These are phyloP conservation scores for Syrista parreyssii DNA, from an alignment of 2,888 invertebrate genomes.

Conservation along the genomic window DNA sequence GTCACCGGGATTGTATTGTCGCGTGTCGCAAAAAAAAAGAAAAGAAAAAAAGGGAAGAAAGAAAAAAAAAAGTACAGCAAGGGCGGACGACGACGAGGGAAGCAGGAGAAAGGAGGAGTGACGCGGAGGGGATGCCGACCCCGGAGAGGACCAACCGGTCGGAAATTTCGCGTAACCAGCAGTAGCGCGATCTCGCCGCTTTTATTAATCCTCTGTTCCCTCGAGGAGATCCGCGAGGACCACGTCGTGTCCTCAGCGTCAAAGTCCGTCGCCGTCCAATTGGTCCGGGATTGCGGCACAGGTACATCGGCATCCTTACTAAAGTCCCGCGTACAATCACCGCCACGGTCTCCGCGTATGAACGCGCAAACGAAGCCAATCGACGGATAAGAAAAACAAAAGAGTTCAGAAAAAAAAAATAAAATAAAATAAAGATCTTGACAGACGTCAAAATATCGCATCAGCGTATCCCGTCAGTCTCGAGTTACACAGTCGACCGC, in stretches of 20 bases:
- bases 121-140: conserved; percentile 5
- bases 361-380: too few species aligned
- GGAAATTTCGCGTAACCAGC: conserved; percentile 48
- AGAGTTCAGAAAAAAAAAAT: background rate
- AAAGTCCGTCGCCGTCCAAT: background rate
- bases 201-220: conserved; percentile 39
- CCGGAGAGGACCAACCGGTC: conserved; percentile 13
- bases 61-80: conserved; percentile 20
- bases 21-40: conserved; percentile 7
- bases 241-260: background rate
- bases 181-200: conserved; percentile 31
- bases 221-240: background rate
- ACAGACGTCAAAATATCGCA: background rate
- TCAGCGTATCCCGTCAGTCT: background rate
- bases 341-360: background rate
- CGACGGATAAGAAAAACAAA: too few species aligned
- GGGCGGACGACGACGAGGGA: conserved; percentile 25
- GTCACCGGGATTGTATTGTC: conserved; percentile 59
- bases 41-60: conserved; percentile 17
- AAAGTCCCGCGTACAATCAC: background rate
- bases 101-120: conserved; percentile 12
- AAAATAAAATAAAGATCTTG: background rate
- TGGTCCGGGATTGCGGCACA: background rate
- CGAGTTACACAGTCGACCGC: background rate
- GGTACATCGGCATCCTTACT: background rate